These are phyloP conservation scores for Atopsyche davidsoni DNA, from an alignment of 1,140 invertebrate species.

Conservation along the genomic window DNA sequence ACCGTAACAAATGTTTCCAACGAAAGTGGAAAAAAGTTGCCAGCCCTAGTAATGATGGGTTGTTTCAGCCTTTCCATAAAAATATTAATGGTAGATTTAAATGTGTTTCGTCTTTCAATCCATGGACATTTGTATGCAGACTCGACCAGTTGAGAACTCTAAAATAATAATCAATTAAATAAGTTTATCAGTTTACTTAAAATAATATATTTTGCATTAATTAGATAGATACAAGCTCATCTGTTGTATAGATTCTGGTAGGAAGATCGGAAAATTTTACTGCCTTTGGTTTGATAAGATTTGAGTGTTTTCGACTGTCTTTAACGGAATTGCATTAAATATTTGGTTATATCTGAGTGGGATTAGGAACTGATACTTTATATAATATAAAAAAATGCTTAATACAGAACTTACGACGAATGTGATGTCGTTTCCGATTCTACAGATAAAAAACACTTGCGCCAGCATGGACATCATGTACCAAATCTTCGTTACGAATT, in stretches of 20 bases:
- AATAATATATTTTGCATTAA: too few relatives aligned
- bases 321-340: too few relatives aligned
- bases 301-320: too few relatives aligned
- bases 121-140: conserved; percentile 30
- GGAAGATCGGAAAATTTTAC: too few relatives aligned
- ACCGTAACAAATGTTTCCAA: conserved; percentile 33
- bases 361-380: too few relatives aligned
- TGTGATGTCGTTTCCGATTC: conserved; percentile 33
- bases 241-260: too few relatives aligned
- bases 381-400: too few relatives aligned
- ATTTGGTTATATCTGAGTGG: too few relatives aligned
- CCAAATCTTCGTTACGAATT: conserved; percentile 24
- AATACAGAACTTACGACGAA: conserved; percentile 27
- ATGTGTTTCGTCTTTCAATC: conserved; percentile 21
- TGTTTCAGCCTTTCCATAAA: conserved; percentile 32
- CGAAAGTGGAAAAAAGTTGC: conserved; percentile 30
- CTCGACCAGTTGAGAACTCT: conserved; percentile 29
- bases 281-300: too few relatives aligned
- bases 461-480: conserved; percentile 33
- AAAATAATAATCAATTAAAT: conserved; percentile 15
- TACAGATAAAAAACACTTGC: conserved; percentile 36
- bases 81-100: conserved; percentile 25
- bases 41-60: conserved; percentile 31
- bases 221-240: too few relatives aligned
- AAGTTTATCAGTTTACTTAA: background rate